Conservation (phyloP, 2,797 vertebrate genomes). For the Chrysocyon brachyurus region DNA sequence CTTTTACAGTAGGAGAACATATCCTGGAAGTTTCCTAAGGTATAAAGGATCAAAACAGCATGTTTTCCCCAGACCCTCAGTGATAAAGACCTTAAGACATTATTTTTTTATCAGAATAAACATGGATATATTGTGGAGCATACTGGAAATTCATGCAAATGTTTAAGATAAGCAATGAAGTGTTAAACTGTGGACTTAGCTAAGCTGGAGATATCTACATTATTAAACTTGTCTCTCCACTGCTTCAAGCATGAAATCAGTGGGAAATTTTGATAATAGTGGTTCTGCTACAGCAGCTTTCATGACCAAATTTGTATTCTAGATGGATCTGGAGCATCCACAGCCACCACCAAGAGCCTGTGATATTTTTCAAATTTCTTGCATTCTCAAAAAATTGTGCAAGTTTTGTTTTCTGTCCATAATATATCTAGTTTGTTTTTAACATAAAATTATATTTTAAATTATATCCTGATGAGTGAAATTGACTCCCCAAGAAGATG, state of each 20-base stretch:
- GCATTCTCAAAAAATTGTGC: neutral
- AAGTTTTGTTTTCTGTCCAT: neutral
- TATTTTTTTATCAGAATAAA: neutral
- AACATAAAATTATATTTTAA: neutral
- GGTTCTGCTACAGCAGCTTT: neutral
- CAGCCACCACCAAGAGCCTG: neutral
- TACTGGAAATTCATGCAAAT: neutral
- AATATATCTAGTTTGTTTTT: neutral
- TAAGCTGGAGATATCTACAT: neutral
- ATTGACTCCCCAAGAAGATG: neutral
- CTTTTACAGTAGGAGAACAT: no score
- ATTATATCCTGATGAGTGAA: neutral
- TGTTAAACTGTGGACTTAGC: neutral
- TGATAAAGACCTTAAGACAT: neutral
- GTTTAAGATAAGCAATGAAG: neutral
- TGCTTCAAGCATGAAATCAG: neutral
- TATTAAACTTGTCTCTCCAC: neutral
- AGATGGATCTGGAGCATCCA: neutral
- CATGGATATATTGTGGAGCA: neutral
- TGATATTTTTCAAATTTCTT: neutral
- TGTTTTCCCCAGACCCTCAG: neutral
- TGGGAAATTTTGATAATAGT: neutral
- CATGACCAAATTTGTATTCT: neutral
- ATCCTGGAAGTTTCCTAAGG: neutral
- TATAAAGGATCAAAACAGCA: neutral